Evolutionary conservation across 2,888 invertebrate genomes (phyloP).

Genomic region (Hybos culiciformis): DNA sequence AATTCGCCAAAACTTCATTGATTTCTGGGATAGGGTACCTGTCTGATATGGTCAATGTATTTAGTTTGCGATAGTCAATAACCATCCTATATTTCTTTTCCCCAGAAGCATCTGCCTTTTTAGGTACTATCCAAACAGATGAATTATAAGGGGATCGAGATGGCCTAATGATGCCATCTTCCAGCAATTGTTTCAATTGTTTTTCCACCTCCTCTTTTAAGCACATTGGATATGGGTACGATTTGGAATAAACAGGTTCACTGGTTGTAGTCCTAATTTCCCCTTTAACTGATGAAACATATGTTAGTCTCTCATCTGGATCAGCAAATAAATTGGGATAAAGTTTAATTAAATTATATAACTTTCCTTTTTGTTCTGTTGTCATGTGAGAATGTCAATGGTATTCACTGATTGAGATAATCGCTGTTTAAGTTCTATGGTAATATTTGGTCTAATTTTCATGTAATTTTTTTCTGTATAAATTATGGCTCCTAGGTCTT

Average conservation of each 20-base stretch:
- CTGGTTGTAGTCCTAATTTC: conserved; percentile 9
- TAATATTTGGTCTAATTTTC: background rate
- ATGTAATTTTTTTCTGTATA: conserved; percentile 5
- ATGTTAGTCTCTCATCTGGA: conserved; percentile 8
- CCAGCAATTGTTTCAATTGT: conserved; percentile 4
- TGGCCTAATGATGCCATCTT: conserved; percentile 10
- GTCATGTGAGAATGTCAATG: conserved; percentile 4
- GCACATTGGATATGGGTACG: conserved; percentile 8
- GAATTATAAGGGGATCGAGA: conserved; percentile 12
- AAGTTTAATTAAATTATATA: conserved; percentile 2
- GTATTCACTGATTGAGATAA: conserved; percentile 3
- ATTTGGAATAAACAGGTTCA: conserved; percentile 9
- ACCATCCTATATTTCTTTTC: conserved; percentile 9
- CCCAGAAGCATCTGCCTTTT: conserved; percentile 6
- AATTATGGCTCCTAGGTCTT: conserved; percentile 3
- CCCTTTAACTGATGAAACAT: conserved; percentile 10
- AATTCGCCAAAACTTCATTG: conserved; percentile 5
- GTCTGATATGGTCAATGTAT: conserved; percentile 7
- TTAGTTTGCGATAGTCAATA: conserved; percentile 8
- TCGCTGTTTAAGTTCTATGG: conserved; percentile 6
- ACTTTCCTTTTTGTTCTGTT: conserved; percentile 3
- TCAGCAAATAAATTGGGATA: conserved; percentile 10
- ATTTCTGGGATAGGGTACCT: conserved; percentile 7
- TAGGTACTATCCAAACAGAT: conserved; percentile 8
- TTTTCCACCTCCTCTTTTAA: conserved; percentile 8